Conservation (phyloP, 2,797 vertebrate species). For the Leontocebus nigricollis region DNA sequence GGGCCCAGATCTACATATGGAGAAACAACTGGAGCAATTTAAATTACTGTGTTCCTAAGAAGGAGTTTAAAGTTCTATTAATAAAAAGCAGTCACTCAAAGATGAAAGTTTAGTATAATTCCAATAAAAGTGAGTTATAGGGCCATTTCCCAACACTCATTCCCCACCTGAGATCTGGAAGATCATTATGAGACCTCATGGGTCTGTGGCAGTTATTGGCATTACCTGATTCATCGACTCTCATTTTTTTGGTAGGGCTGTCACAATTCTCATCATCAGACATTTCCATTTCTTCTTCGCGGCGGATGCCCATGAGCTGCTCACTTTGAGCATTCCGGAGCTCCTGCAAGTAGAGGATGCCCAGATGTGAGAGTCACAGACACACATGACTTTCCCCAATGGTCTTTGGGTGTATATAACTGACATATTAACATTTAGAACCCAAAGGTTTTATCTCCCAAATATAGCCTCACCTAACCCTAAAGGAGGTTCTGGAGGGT, state of each 20-base stretch:
- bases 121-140: constrained; percentile 70
- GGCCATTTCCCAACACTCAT: neutral
- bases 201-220: neutral
- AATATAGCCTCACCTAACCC: neutral
- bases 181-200: neutral
- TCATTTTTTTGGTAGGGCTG: constrained; percentile 91
- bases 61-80: constrained; percentile 66
- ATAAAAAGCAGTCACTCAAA: constrained; percentile 69
- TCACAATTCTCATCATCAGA: constrained; percentile 94
- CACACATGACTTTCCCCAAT: rapidly evolving
- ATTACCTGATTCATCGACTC: constrained; percentile 92
- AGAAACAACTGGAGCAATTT: constrained; percentile 56
- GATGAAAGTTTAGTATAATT: constrained; percentile 65
- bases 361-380: neutral
- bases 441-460: neutral
- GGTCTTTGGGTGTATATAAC: neutral
- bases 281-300: constrained; percentile 99
- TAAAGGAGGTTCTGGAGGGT: neutral
- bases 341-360: constrained; percentile 88
- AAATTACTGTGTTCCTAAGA: constrained; percentile 49
- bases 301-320: constrained; percentile 96
- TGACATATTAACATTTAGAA: neutral
- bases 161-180: neutral
- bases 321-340: constrained; percentile 96
- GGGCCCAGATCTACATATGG: neutral